Evolutionary conservation across 1,140 invertebrate genomes (phyloP), one percentile per base, ranked within the genome.

Genomic region (Nebria ingens): DNA sequence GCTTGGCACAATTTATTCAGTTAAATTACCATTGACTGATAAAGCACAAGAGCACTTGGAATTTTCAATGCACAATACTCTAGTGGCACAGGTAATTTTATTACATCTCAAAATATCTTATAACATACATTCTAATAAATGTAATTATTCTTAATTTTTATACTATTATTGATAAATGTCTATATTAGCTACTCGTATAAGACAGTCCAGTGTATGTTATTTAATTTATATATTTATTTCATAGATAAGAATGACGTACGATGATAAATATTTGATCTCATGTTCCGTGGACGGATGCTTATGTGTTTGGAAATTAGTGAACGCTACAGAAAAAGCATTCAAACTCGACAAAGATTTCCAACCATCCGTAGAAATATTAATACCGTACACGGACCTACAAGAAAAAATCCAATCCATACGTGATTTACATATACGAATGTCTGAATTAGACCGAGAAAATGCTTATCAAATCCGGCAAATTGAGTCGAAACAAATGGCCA

Each of bases 261-360:
- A 93, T 64, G 90, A 93, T 68, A 82, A 84, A 60, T 80, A 79
- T 22, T 64, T 94, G 20, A 78, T 94, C 21, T 87, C 86, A 4
- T 79, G 83, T 3, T 83, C 83, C 1, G 72, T 76, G 58, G 87
- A 89, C 65, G 85, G 89, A 0, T 84, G 83, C 0, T 76, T 96
- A 13, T 86, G 89, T 54, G 76, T 95, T 55, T 97, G 93, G 92
- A 83, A 84, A 64, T 67, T 95, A 21, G 74, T 80, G 1, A 84
- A 86, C 62, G 78, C 80, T n/a, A 89, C 92, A 62, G 84, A 82
- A 1, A 80, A 83, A 67, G 73, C 81, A 0, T 71, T 85, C 2
- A 80, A 82, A 53, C 66, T 85, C 45, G 84, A 88, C 64, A 82
- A 84, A 67, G 86, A 91, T 59, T 77, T 87, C 49, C 71, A 77